Conservation (phyloP, 2,888 invertebrate species). For the Acleris holmiana region DNA sequence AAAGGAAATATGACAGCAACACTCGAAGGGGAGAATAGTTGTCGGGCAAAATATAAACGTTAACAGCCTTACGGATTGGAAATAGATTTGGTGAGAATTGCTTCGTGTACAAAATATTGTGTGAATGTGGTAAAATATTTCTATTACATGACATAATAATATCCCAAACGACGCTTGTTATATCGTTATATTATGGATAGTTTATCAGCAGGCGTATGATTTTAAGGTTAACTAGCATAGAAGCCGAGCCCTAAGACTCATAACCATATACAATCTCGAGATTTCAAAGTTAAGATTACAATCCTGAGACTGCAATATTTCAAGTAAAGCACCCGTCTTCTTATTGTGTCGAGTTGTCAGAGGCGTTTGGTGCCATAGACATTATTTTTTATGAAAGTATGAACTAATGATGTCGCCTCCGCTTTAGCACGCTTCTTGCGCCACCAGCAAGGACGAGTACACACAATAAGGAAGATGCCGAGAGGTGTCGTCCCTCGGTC, state of each 20-base stretch:
- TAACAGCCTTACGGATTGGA: conserved; percentile 4
- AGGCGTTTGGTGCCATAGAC: neutral
- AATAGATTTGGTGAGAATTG: conserved; percentile 7
- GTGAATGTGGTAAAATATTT: neutral
- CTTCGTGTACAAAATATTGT: neutral
- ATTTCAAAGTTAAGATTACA: too few relatives aligned
- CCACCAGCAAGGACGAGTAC: conserved; percentile 56
- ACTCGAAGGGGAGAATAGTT: conserved; percentile 12
- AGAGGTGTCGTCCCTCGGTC: conserved; percentile 67
- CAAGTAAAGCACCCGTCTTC: too few relatives aligned
- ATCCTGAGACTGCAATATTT: too few relatives aligned
- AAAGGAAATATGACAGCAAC: conserved; percentile 7
- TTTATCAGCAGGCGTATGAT: too few relatives aligned
- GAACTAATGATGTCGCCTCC: conserved; percentile 7
- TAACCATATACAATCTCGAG: too few relatives aligned
- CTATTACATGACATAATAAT: neutral
- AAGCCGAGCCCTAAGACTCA: too few relatives aligned
- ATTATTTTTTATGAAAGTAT: neutral
- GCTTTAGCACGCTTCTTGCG: conserved; percentile 37
- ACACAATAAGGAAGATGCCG: conserved; percentile 70
- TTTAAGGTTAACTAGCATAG: too few relatives aligned
- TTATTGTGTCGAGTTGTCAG: neutral
- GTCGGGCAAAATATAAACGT: conserved; percentile 5
- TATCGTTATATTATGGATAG: too few relatives aligned
- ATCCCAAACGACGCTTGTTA: too few relatives aligned